Percentiles rank a stretch among this genome's conserved stretches.
These are phyloP conservation scores for Philhelius pedissequus DNA, from an alignment of 2,888 invertebrate genomes.

Conservation along the genomic window DNA sequence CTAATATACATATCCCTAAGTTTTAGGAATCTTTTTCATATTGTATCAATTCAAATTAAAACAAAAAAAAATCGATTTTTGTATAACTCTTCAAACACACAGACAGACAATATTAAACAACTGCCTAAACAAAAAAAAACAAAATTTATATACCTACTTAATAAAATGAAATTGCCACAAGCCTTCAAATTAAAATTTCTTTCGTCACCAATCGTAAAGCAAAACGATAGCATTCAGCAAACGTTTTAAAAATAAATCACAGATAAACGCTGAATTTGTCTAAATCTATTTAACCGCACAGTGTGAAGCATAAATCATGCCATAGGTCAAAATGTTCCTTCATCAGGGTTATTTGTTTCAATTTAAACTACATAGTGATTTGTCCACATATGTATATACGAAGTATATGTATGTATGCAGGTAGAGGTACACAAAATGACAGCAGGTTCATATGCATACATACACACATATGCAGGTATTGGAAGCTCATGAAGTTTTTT, in stretches of 20 bases:
- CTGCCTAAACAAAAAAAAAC: neutral
- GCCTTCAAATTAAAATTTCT: neutral
- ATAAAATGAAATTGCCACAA: conserved; percentile 7
- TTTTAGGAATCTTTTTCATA: neutral
- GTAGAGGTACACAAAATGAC: neutral
- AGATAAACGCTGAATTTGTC: conserved; percentile 64
- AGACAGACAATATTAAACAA: neutral
- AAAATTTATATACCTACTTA: neutral
- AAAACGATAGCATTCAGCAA: conserved; percentile 35
- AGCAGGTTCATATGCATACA: neutral
- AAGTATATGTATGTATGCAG: too few relatives aligned
- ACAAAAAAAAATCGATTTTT: neutral
- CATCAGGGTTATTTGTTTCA: conserved; percentile 34
- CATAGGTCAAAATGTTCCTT: conserved; percentile 50
- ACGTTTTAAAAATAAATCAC: conserved; percentile 49
- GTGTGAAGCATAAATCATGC: conserved; percentile 56
- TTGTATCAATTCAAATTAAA: neutral
- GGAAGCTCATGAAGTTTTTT: neutral
- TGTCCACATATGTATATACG: neutral
- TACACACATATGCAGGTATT: neutral
- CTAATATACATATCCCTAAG: neutral
- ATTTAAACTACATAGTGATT: neutral
- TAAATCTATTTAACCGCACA: conserved; percentile 48
- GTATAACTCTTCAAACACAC: neutral
- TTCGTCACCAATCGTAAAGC: neutral